A percentile compares a stretch with the other conserved stretches of the same genome.
Evolutionary conservation across 2,797 vertebrate genomes (phyloP).

Genomic region (Pristis pectinata): DNA sequence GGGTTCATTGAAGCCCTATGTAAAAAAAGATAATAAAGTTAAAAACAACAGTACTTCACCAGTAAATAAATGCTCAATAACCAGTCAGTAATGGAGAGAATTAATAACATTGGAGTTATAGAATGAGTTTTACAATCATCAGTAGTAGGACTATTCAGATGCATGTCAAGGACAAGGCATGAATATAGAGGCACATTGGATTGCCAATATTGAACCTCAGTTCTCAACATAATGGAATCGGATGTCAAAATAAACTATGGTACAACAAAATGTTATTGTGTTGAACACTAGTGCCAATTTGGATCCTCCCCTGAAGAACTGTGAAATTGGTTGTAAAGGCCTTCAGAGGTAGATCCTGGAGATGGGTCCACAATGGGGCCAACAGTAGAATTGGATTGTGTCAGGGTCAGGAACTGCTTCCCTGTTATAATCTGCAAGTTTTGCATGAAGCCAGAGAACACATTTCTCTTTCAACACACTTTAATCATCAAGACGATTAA

Average conservation of each 20-base stretch:
- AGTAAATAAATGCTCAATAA: neutral
- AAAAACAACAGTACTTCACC: neutral
- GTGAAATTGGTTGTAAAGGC: too few relatives aligned
- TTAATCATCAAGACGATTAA: neutral
- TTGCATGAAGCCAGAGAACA: constrained; percentile 13
- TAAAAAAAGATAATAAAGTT: constrained; percentile 22
- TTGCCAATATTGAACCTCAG: neutral
- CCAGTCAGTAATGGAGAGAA: neutral
- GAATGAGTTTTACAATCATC: neutral
- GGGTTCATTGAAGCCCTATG: constrained; percentile 87
- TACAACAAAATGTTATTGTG: too few relatives aligned
- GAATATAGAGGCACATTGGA: neutral
- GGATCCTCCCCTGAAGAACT: too few relatives aligned
- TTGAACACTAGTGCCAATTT: too few relatives aligned
- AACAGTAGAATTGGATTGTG: neutral
- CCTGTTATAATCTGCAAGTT: neutral
- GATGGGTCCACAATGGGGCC: neutral
- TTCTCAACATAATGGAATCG: neutral
- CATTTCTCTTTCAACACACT: neutral
- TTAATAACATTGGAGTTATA: neutral
- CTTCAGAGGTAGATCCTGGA: neutral
- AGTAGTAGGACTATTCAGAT: neutral
- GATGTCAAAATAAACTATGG: too few relatives aligned
- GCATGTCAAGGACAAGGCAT: too few relatives aligned
- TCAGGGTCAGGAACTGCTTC: neutral